Evolutionary conservation across 1,140 invertebrate genomes (phyloP), one percentile per base, ranked within the genome.

Genomic region (Zaprionus taronus): DNA sequence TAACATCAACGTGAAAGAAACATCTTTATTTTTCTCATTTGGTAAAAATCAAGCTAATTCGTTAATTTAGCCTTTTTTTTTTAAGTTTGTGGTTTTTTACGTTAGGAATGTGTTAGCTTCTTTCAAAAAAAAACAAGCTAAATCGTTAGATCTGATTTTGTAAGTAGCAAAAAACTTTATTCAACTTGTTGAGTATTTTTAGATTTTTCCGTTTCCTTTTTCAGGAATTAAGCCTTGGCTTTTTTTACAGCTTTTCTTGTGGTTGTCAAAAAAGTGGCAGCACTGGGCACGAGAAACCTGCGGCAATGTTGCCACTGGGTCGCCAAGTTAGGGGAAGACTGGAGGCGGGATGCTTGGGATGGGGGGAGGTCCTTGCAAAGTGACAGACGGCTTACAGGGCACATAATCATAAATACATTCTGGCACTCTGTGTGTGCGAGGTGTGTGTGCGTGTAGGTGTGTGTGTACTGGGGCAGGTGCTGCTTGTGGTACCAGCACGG

Each of bases 251-350:
- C 41, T 44, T 44, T 44, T 41, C n/a, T 44, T 47, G 6, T 34
- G 41, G n/a, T 17, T 47, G n/a, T 17, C 41, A 47, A 47, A 69
- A 69, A 51, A 20, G 34, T 49, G 34, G 44, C 41, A 51, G 47
- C 47, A 51, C 47, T 24, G n/a, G 1, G 20, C 47, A 22, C 12
- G 47, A 51, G 20, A 24, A 20, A 51, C 47, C 47, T 51, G 47
- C 47, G 22, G 12, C 47, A 51, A 51, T 28, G 20, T 56, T 56
- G 53, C 53, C 41, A 47, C 41, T 17, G 41, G 41, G n/a, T 47
- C n/a, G 5, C n/a, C 6, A 17, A 14, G 51, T 20, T 17, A 55
- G 17, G 12, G 24, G 1, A 14, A 2, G 5, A 14, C 14, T 15
- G 47, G 47, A 51, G 2, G 11, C 7, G 20, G n/a, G 6, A 49